A percentile compares a stretch with the other conserved stretches of the same genome.
phyloP scores from a whole-genome alignment of 1,140 invertebrate genomes.

The Potamilus streckersoni region DNA sequence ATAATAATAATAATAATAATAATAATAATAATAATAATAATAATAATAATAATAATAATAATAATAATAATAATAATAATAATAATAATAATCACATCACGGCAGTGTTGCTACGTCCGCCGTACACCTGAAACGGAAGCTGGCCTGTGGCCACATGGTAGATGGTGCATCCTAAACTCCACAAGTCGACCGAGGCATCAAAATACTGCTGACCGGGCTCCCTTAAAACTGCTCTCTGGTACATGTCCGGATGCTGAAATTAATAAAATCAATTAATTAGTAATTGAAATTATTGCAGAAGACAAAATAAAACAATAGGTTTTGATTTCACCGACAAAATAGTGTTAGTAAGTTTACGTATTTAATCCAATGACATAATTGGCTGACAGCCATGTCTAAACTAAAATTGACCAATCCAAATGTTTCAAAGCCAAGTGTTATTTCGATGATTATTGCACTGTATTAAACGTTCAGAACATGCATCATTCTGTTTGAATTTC shows the following conservation, averaged over 20 bases:
- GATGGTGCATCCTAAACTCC: conserved; percentile 96
- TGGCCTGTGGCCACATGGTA: conserved; percentile 97
- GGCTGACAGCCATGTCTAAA: too few relatives aligned
- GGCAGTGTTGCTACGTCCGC: conserved; percentile 93
- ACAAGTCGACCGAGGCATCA: conserved; percentile 91
- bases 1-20: background rate
- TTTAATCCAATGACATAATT: background rate
- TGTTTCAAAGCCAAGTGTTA: too few relatives aligned
- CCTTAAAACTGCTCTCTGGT: conserved; percentile 88
- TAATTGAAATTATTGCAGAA: background rate
- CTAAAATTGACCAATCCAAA: too few relatives aligned
- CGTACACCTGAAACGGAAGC: conserved; percentile 91
- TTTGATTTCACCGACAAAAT: too few relatives aligned
- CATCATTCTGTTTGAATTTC: too few relatives aligned
- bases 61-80: background rate
- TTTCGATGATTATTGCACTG: too few relatives aligned
- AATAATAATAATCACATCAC: conserved; percentile 80
- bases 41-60: background rate
- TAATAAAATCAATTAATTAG: background rate
- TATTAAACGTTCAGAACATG: too few relatives aligned
- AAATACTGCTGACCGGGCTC: conserved; percentile 87
- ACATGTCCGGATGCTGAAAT: conserved; percentile 90
- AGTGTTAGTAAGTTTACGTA: background rate
- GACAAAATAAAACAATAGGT: background rate
- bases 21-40: background rate